Base-by-base conservation (phyloP, 2,888 invertebrate genomes). In the Gortyna flavago region DNA sequence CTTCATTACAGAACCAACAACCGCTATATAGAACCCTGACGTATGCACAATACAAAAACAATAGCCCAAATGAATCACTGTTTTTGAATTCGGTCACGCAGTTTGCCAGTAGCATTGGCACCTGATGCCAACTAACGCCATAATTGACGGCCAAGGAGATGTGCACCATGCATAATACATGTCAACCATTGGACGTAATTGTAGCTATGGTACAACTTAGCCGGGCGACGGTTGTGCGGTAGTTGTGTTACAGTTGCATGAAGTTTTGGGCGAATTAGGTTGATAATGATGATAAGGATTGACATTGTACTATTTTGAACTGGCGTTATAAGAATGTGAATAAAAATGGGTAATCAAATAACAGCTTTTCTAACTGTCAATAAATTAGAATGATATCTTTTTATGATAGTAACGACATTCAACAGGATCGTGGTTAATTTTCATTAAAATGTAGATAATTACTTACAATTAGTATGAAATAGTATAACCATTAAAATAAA, bases 121-220 rank as follows among this genome's bases (percentile, higher is more conserved):
- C 86, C 87, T 88, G 89, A 89, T 88, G 90, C 89, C 89, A 92
- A 88, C 86, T 90, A 86, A 86, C 86, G 79, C 90, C 90, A 89
- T 92, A 91, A 91, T 89, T 80, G 88, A 87, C 85, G 88, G 87
- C 89, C 89, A 89, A 86, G 87, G 87, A 87, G 67, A 79, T 71
- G 67, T 91, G 87, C 89, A 89, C 89, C 89, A 93, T 93, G 89
- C 91, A 93, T 94, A 90, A 93, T 93, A 92, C 92, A 94, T 92
- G 80, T 25, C 64, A 29, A 32, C 59, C 65, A 70, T 72, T 67
- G 67, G 70, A 79, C 72, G 67, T 85, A 77, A 85, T 86, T 76
- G 73, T 25, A 51, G 44, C 82, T 72, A 79, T 85, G 79, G 83
- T 83, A 64, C 67, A 81, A 83, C 59, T 77, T 65, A 32, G 64